Base-by-base conservation (phyloP, 2,888 invertebrate species). In the Epinotia nisella region DNA sequence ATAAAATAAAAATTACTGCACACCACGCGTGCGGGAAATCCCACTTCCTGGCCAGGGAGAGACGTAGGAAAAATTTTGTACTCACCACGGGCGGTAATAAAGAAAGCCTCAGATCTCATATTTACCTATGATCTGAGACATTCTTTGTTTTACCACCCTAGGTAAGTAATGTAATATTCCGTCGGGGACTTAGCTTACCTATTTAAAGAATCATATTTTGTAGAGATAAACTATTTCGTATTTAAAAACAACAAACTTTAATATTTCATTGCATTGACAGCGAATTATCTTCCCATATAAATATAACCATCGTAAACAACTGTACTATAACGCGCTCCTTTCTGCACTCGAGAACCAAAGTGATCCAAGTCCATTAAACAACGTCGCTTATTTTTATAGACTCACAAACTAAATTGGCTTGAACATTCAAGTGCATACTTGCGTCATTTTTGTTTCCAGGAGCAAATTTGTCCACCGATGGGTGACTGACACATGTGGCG, bases 401-500 rank as follows among this genome's bases (percentile, higher is more conserved):
- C 11, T 35, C 19, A 59, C 0, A 19, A 13, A 35, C 19, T 17
- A 39, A 2, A 60, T 19, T 41, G 15, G 39, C 7, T 1, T 19
- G 10, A 11, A 10, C 17, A 17, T 35, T 17, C 17, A 17, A 17
- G 7, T 9, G 17, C 35, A n/a, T 39, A n/a, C n/a, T n/a, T n/a
- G 1, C 1, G 3, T 59, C 17, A 17, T 13, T 29, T 29, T n/a
- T n/a, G 29, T n/a, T 58, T 9, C 58, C n/a, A n/a, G 9, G n/a
- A 21, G 41, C 19, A 21, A 21, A 61, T 61, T 45, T 45, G 41
- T 45, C 41, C 45, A 21, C 61, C 61, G 61, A 61, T 45, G 45
- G 61, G 45, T 45, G 61, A 45, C 61, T 45, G 61, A 45, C 61
- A 41, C 61, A 61, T 61, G 61, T 61, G 61, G 45, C 45, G 61